Percentiles rank a stretch among this genome's conserved stretches.
These are phyloP conservation scores for Catocala nupta DNA, from an alignment of 2,888 invertebrate genomes.

Conservation along the genomic window DNA sequence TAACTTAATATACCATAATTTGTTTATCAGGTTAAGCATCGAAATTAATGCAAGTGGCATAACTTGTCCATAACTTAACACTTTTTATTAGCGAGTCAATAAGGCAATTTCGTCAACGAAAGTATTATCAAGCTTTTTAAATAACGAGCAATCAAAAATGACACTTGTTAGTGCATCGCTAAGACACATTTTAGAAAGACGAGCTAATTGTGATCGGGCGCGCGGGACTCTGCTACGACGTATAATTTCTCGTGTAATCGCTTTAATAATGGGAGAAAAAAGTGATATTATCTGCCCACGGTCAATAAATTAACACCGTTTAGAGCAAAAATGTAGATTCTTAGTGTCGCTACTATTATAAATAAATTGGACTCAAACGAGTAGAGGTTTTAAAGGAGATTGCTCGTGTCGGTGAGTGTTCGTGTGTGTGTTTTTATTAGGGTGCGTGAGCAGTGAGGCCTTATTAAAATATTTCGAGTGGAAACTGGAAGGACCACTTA, in stretches of 20 bases:
- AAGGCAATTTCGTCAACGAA: constrained; percentile 84
- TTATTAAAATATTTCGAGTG: constrained; percentile 88
- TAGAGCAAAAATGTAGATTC: constrained; percentile 87
- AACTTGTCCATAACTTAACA: constrained; percentile 86
- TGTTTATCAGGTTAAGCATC: constrained; percentile 87
- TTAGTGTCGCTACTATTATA: constrained; percentile 87
- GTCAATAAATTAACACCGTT: constrained; percentile 88
- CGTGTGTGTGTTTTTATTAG: constrained; percentile 84
- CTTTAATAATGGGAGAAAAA: constrained; percentile 86
- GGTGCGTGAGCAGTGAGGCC: constrained; percentile 86
- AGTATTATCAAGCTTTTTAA: constrained; percentile 66
- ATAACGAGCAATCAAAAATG: constrained; percentile 50
- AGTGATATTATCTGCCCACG: constrained; percentile 87
- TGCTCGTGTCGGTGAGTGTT: constrained; percentile 71
- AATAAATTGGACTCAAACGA: constrained; percentile 78
- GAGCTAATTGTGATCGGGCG: constrained; percentile 60
- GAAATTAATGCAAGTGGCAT: constrained; percentile 87
- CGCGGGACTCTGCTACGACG: constrained; percentile 79
- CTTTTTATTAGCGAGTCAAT: constrained; percentile 86
- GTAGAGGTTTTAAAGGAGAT: constrained; percentile 71
- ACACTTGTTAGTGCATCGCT: constrained; percentile 48
- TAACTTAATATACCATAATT: constrained; percentile 86
- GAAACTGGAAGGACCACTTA: constrained; percentile 88
- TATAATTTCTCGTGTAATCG: constrained; percentile 88
- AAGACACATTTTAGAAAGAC: constrained; percentile 55